Evolutionary conservation across 2,797 vertebrate species (phyloP), one percentile per base, ranked within the genome.

Genomic region (Rousettus madagascariensis): DNA sequence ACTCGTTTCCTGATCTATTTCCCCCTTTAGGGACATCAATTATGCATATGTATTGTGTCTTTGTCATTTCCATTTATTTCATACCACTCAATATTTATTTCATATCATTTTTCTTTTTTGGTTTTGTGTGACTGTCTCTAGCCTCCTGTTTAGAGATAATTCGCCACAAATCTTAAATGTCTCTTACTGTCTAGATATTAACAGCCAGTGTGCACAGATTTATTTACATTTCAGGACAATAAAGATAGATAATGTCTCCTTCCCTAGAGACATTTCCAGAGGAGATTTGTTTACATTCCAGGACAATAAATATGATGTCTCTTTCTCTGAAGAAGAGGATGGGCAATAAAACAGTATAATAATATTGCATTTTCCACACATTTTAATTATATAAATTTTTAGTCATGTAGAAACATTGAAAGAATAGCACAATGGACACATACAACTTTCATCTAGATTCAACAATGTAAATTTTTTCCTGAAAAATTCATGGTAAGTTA

Each of bases 361-460:
- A 89, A 9, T 36, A 82, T 83, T 92, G 33, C 26, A 33, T 79
- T 93, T 93, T 19, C 19, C n/a, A 28, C 38, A 80, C 15, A 85
- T 91, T 91, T 96, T 93, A 84, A 74, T 80, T 84, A 79, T 79
- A 15, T 93, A 78, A 30, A 71, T 57, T 93, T 93, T 93, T 36
- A 91, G 22, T 87, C 36, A 79, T 79, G 12, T 74, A 68, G n/a
- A 90, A 74, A 46, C 74, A 74, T 43, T 69, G 28, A 72, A 91
- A 94, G 43, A 79, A 92, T n/a, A 74, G 20, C 66, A 79, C 17
- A 90, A 3, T 86, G 49, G 49, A 83, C 26, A 92, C 26, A 49
- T 82, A 71, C 51, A 75, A 79, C 17, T 75, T 93, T 87, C 30
- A 86, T 68, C 78, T 88, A 65, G 33, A 75, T 71, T 91, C 86